Percentiles rank a stretch among this genome's conserved stretches.
Conservation (phyloP, 2,797 vertebrate species). For the Poeciliopsis paucimaculata region DNA sequence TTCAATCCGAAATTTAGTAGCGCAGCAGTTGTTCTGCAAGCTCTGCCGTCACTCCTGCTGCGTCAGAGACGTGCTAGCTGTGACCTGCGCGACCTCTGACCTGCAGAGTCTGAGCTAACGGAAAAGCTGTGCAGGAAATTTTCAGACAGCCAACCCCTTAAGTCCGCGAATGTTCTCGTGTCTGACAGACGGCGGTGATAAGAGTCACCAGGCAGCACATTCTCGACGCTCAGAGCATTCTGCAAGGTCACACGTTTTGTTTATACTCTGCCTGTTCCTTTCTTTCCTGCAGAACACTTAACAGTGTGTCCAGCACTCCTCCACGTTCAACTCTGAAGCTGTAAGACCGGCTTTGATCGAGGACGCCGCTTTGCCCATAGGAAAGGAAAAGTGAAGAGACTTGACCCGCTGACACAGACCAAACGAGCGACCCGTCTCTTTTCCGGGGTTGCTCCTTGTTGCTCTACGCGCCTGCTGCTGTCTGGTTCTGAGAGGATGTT, state of each 20-base stretch:
- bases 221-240: slow-evolving; percentile 52
- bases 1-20: neutral
- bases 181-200: slow-evolving; percentile 69
- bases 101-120: slow-evolving; percentile 52
- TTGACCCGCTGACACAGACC: slow-evolving; percentile 34
- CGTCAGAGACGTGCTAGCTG: slow-evolving; percentile 23
- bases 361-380: neutral
- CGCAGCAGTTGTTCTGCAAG: slow-evolving; percentile 4
- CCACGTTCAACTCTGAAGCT: slow-evolving; percentile 2
- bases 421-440: slow-evolving; percentile 24
- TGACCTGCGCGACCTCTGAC: slow-evolving; percentile 50
- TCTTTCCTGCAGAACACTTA: slow-evolving; percentile 7
- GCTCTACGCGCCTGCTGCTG: slow-evolving; percentile 16
- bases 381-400: too few relatives aligned
- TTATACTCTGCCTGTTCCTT: slow-evolving; percentile 1
- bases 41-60: slow-evolving; percentile 2
- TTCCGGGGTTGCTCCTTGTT: slow-evolving; percentile 14
- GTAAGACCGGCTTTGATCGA: neutral
- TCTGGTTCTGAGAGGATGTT: slow-evolving; percentile 40
- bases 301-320: slow-evolving; percentile 6
- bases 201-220: slow-evolving; percentile 64
- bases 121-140: slow-evolving; percentile 64
- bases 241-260: slow-evolving; percentile 53
- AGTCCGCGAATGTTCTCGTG: slow-evolving; percentile 62
- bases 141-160: slow-evolving; percentile 56